A percentile compares a stretch with the other conserved stretches of the same genome.
These are phyloP conservation scores for Atlantisia rogersi DNA, from an alignment of 2,113 vertebrate species.

Conservation along the genomic window DNA sequence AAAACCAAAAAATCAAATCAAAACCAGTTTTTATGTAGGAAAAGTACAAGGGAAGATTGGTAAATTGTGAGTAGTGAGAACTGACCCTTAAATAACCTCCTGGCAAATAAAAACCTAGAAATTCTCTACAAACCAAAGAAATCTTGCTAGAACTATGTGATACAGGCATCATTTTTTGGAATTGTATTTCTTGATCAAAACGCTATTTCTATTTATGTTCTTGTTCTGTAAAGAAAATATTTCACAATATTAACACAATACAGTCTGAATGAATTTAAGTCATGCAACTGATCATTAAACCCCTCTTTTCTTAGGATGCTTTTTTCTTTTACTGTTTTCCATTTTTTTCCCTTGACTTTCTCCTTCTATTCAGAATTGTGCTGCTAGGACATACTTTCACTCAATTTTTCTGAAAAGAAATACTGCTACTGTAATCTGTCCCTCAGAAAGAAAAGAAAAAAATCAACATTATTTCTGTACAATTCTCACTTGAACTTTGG, in stretches of 20 bases:
- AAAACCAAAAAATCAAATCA: no score
- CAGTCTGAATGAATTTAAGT: not conserved
- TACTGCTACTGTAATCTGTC: not conserved
- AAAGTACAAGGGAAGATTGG: not conserved
- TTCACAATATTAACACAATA: not conserved
- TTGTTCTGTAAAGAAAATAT: not conserved
- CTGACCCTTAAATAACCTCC: not conserved
- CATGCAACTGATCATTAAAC: not conserved
- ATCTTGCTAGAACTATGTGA: not conserved
- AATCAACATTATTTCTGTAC: not conserved
- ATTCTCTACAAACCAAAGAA: not conserved
- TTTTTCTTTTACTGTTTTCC: not conserved
- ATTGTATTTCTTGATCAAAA: not conserved
- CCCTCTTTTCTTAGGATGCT: fast-evolving
- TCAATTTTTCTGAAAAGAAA: slow-evolving; percentile 29
- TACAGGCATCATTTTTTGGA: not conserved
- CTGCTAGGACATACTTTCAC: not conserved
- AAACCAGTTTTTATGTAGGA: not conserved
- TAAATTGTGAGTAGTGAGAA: not conserved
- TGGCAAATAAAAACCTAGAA: not conserved
- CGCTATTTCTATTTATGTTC: not conserved
- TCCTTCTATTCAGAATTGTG: not conserved
- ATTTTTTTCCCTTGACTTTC: not conserved
- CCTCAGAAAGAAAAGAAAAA: not conserved
- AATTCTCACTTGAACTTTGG: slow-evolving; percentile 22